Conservation (phyloP, 92 coral and sea anemone genomes). For the Phenganax marumi region DNA sequence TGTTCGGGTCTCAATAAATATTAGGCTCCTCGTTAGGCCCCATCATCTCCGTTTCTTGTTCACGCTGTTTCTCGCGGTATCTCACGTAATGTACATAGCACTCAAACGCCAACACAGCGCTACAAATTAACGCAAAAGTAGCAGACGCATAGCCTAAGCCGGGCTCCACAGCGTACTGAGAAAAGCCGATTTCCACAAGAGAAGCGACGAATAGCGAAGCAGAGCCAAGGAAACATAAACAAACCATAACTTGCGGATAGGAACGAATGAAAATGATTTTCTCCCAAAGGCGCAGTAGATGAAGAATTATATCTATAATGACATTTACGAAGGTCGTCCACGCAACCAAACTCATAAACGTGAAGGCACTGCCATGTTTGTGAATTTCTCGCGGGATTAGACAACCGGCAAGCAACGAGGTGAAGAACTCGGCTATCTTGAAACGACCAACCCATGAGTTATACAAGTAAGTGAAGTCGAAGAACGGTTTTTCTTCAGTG, state of each 20-base stretch:
- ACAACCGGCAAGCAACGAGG: slow-evolving; percentile 24
- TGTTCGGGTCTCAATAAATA: neutral
- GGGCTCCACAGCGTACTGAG: slow-evolving; percentile 5
- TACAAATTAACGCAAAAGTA: slow-evolving; percentile 69
- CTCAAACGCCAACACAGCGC: slow-evolving; percentile 69
- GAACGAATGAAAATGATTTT: slow-evolving; percentile 72
- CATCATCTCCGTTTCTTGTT: slow-evolving; percentile 26
- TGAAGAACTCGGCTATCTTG: slow-evolving; percentile 32
- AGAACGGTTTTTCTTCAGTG: slow-evolving; percentile 4
- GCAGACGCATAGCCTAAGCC: slow-evolving; percentile 73
- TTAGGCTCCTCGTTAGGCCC: neutral
- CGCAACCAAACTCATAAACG: slow-evolving; percentile 72
- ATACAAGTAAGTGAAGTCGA: slow-evolving; percentile 8
- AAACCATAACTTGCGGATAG: slow-evolving; percentile 65
- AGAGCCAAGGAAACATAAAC: slow-evolving; percentile 65
- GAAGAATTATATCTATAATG: slow-evolving; percentile 78
- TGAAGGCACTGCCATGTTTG: slow-evolving; percentile 40
- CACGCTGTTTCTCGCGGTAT: slow-evolving; percentile 68
- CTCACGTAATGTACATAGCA: slow-evolving; percentile 60
- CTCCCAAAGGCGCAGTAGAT: slow-evolving; percentile 82
- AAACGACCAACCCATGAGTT: slow-evolving; percentile 18
- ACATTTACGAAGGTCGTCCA: slow-evolving; percentile 85
- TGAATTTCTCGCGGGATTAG: slow-evolving; percentile 15
- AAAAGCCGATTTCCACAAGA: slow-evolving; percentile 62
- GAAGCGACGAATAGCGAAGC: slow-evolving; percentile 68